Conservation (phyloP, 2,797 vertebrate species). For the Pseudochirops cupreus region DNA sequence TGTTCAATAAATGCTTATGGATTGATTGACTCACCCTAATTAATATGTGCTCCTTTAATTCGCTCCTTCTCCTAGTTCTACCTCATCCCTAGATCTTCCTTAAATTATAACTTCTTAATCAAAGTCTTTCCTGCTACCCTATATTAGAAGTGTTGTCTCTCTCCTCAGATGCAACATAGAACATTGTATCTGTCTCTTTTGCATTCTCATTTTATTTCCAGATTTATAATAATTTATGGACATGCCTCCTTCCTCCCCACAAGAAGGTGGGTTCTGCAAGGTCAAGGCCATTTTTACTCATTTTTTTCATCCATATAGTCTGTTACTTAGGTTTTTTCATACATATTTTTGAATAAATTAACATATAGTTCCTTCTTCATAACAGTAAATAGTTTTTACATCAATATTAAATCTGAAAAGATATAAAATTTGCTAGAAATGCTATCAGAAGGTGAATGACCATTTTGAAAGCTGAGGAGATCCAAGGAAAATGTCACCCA, state of each 20-base stretch:
- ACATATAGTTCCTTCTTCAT: not conserved
- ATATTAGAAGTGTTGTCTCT: constrained; percentile 22
- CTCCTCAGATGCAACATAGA: not conserved
- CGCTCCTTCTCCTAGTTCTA: not conserved
- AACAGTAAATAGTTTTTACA: not conserved
- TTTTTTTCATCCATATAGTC: not conserved
- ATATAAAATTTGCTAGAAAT: not conserved
- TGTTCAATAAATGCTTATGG: constrained; percentile 13
- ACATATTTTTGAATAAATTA: not conserved
- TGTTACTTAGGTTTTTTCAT: not conserved
- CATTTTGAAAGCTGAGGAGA: not conserved
- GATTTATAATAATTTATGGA: not conserved
- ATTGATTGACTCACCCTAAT: not conserved
- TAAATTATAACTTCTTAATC: constrained; percentile 15
- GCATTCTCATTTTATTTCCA: not conserved
- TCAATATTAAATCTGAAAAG: not conserved
- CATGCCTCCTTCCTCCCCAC: not conserved
- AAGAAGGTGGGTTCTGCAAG: not conserved
- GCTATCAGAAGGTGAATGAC: not conserved
- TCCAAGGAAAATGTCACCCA: not conserved
- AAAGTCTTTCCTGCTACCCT: not conserved
- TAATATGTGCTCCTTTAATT: not conserved
- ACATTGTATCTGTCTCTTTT: not conserved
- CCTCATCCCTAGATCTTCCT: constrained; percentile 11
- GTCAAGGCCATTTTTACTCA: not conserved